These are phyloP conservation scores for Anticlea derivata DNA, from an alignment of 2,888 invertebrate genomes.

Conservation along the genomic window DNA sequence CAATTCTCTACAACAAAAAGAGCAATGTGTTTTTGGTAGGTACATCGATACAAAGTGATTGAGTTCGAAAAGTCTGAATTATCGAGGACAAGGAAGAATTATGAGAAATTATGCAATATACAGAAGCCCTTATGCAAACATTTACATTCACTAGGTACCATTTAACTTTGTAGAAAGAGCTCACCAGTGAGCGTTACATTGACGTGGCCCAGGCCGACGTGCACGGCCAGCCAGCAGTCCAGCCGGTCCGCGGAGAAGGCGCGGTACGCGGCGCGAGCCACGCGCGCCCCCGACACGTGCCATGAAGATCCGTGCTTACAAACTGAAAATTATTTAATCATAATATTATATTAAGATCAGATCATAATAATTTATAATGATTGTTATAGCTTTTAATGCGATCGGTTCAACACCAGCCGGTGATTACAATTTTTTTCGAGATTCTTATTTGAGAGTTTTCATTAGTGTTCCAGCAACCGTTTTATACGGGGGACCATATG, in stretches of 20 bases:
- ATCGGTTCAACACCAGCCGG: neutral
- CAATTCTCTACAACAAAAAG: neutral
- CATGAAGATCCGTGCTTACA: slow-evolving; percentile 95
- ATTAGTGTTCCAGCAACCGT: too few species aligned
- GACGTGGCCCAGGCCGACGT: slow-evolving; percentile 96
- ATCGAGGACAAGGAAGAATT: neutral
- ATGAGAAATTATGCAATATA: slow-evolving; percentile 15
- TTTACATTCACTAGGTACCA: slow-evolving; percentile 41
- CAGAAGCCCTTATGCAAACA: slow-evolving; percentile 39
- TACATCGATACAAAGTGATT: neutral
- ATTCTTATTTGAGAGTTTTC: too few species aligned
- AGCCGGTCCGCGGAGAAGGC: slow-evolving; percentile 95
- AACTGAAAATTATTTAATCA: slow-evolving; percentile 82
- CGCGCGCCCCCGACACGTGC: slow-evolving; percentile 94
- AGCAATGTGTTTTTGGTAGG: neutral
- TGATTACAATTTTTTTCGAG: too few species aligned
- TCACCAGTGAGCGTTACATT: slow-evolving; percentile 97
- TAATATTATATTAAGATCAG: slow-evolving; percentile 1
- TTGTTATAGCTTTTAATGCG: neutral
- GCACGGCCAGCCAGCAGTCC: slow-evolving; percentile 94
- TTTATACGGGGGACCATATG: too few species aligned
- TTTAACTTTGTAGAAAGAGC: slow-evolving; percentile 40
- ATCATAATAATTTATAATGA: neutral
- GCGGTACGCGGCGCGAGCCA: slow-evolving; percentile 90
- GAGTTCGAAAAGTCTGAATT: neutral